Base-by-base conservation (phyloP, 2,888 invertebrate species). In the Furcula furcula region DNA sequence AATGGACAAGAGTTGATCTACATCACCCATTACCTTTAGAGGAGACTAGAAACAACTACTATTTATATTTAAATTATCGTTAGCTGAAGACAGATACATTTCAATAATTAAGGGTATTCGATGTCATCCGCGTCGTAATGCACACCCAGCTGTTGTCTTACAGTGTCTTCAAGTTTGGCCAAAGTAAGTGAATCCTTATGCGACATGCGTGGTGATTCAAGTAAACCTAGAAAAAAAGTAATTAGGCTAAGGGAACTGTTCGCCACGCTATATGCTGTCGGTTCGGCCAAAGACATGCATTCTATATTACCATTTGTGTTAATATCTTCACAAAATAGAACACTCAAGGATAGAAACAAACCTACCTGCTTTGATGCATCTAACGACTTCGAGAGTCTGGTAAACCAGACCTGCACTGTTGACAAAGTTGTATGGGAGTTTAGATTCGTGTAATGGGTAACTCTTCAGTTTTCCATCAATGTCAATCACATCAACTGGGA, bases 321-420 rank as follows among this genome's bases (percentile, higher is more conserved):
- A n/a, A n/a, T n/a, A n/a, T n/a, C n/a, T n/a, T n/a, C n/a, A n/a
- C n/a, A n/a, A n/a, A n/a, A n/a, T n/a, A n/a, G n/a, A n/a, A n/a
- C n/a, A n/a, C n/a, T n/a, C n/a, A n/a, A 25, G 5, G 6, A 12
- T 2, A 18, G n/a, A 19, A 7, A 10, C 4, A 6, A 18, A 23
- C 18, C n/a, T 15, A 87, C 87, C 87, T 61, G 67, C 68, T 61
- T 88, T 79, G 19, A 96, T 91, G 58, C 95, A 95, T 47, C 90
- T 85, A 16, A 93, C 90, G 1, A 91, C 94, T 78, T 95, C 94
- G 28, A 91, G 83, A 1, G 95, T 94, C 80, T 96, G 92, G 65
- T 93, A 96, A 11, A 92, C 87, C 35, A 96, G 76, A 1, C 94
- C 95, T 13, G 91, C 91, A 35, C 94, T 94, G 62, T 95, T 95